phyloP scores from a whole-genome alignment of 2,797 vertebrate genomes.

The Mionectes olivaceus region DNA sequence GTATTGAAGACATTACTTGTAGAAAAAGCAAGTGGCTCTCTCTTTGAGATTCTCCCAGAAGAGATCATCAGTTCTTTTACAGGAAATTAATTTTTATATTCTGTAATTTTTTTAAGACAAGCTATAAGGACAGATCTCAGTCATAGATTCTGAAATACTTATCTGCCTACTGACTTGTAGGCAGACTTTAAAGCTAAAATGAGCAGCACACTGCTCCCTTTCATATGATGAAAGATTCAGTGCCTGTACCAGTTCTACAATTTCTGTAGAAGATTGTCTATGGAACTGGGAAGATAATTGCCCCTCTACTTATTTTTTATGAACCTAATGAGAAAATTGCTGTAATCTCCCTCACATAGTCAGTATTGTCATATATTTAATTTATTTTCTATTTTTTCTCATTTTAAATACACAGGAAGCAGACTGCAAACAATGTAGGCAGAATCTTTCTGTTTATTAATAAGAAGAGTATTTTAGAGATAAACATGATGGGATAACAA shows the following conservation, averaged over 20 bases:
- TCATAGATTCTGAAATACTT: constrained; percentile 13
- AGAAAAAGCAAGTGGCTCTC: neutral
- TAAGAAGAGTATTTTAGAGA: neutral
- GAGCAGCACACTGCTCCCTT: neutral
- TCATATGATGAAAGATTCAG: neutral
- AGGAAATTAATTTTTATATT: constrained; percentile 31
- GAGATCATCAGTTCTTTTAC: neutral
- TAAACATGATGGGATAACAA: fast-evolving
- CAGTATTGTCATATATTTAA: neutral
- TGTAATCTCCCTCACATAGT: neutral
- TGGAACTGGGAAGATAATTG: neutral
- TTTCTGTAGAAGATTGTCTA: neutral
- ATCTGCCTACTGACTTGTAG: constrained; percentile 45
- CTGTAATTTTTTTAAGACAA: neutral
- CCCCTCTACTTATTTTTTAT: neutral
- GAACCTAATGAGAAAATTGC: neutral
- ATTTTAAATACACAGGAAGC: neutral
- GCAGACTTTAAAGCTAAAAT: constrained; percentile 24
- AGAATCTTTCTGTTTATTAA: neutral
- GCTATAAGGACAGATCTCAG: neutral
- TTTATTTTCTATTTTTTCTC: neutral
- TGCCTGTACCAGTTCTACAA: neutral
- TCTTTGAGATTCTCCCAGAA: neutral
- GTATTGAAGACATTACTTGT: neutral
- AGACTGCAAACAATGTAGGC: neutral